Evolutionary conservation across 2,113 vertebrate species (phyloP).

Genomic region (Drymodes brunneopygia): DNA sequence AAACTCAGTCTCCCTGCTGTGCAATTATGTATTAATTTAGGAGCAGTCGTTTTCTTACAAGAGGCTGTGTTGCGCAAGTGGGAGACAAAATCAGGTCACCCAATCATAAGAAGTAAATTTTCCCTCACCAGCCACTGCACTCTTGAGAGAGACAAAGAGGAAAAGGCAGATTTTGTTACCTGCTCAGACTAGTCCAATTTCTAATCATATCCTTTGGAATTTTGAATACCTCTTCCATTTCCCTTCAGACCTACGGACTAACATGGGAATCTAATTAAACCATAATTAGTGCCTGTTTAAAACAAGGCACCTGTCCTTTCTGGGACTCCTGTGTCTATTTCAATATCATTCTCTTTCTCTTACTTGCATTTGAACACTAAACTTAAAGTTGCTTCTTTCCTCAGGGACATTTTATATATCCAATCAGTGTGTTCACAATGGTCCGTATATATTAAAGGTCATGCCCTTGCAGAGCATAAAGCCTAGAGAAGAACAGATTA

Average conservation of each 20-base stretch:
- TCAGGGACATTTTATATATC: background rate
- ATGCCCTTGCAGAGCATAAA: background rate
- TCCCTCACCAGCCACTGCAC: background rate
- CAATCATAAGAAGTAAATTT: conserved; percentile 63
- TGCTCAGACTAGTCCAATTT: conserved; percentile 17
- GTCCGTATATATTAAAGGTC: background rate
- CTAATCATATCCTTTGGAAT: conserved; percentile 22
- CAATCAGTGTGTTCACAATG: background rate
- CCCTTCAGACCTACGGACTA: background rate
- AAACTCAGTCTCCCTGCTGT: conserved; percentile 62
- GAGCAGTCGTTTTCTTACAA: conserved; percentile 43
- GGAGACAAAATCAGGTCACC: conserved; percentile 68
- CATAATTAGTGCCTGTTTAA: background rate
- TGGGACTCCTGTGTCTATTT: background rate
- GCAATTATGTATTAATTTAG: conserved; percentile 75
- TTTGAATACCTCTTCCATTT: background rate
- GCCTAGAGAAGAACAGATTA: background rate
- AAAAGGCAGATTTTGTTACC: conserved; percentile 9
- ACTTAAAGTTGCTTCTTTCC: background rate
- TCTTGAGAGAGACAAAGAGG: conserved; percentile 10
- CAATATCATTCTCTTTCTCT: background rate
- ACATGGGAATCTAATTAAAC: conserved; percentile 26
- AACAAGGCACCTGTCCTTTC: background rate
- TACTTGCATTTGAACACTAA: background rate
- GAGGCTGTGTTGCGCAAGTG: conserved; percentile 28